Conservation (phyloP, 92 coral and sea anemone genomes). For the Montipora capitata region DNA sequence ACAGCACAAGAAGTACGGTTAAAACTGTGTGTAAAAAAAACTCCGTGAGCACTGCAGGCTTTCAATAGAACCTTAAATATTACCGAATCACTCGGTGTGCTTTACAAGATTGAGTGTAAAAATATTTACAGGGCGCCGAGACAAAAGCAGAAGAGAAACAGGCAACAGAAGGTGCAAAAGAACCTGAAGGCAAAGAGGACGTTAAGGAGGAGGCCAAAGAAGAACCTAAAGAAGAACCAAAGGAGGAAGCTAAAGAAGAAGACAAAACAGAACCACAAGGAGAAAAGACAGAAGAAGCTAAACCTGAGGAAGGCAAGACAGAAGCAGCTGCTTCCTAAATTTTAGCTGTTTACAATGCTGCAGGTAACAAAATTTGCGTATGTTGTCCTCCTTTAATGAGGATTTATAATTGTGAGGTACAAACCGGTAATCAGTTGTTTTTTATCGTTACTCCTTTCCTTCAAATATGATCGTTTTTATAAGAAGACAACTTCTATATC, state of each 20-base stretch:
- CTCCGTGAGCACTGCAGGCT: too few relatives aligned
- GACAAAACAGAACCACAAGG: conserved; percentile 44
- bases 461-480: too few relatives aligned
- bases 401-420: too few relatives aligned
- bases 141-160: conserved; percentile 21
- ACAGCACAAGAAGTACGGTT: too few relatives aligned
- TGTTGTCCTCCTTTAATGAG: too few relatives aligned
- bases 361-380: not conserved
- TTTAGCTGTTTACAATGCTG: not conserved
- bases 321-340: conserved; percentile 57
- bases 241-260: conserved; percentile 39
- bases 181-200: conserved; percentile 23
- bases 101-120: not conserved
- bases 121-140: conserved; percentile 29
- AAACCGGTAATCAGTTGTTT: too few relatives aligned
- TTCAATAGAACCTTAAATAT: too few relatives aligned
- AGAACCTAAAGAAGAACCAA: conserved; percentile 26
- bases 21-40: too few relatives aligned
- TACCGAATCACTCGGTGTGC: too few relatives aligned
- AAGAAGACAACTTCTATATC: too few relatives aligned
- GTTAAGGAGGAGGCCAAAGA: conserved; percentile 40
- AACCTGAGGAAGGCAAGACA: conserved; percentile 55
- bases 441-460: too few relatives aligned
- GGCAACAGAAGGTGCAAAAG: not conserved
- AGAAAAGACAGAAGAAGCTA: conserved; percentile 60